Evolutionary conservation across 1,140 invertebrate species (phyloP).

Genomic region (Cherax quadricarinatus): DNA sequence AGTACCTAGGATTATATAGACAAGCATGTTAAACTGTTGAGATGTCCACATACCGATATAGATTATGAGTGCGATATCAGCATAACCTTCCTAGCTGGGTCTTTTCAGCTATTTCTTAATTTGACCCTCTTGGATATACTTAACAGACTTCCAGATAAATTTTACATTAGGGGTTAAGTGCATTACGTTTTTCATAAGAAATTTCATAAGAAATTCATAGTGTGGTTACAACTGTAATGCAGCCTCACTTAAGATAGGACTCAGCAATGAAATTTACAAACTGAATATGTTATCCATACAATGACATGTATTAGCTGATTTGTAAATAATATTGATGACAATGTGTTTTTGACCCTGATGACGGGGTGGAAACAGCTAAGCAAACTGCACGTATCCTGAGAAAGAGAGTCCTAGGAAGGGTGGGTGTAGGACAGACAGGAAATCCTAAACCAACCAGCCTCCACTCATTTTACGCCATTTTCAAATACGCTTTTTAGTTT

Average conservation of each 20-base stretch:
- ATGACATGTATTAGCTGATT: background rate
- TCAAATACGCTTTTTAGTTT: constrained; percentile 18
- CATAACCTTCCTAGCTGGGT: background rate
- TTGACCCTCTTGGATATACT: background rate
- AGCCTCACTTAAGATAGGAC: background rate
- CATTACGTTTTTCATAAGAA: background rate
- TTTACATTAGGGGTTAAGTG: background rate
- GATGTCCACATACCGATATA: too few relatives aligned
- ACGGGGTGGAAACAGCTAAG: background rate
- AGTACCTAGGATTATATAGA: background rate
- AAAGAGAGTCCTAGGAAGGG: background rate
- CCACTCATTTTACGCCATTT: background rate
- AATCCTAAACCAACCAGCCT: background rate
- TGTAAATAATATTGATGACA: background rate
- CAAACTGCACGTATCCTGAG: too few relatives aligned
- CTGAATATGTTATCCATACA: background rate
- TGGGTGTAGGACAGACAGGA: background rate
- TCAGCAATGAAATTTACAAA: background rate
- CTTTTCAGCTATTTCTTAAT: background rate
- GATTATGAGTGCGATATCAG: too few relatives aligned
- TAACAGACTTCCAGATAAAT: background rate
- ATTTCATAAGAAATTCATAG: background rate
- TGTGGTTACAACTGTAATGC: background rate
- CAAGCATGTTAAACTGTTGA: too few relatives aligned
- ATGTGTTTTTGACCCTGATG: background rate